Base-by-base conservation (phyloP, 1,140 invertebrate genomes). In the Tyrophagus putrescentiae region DNA sequence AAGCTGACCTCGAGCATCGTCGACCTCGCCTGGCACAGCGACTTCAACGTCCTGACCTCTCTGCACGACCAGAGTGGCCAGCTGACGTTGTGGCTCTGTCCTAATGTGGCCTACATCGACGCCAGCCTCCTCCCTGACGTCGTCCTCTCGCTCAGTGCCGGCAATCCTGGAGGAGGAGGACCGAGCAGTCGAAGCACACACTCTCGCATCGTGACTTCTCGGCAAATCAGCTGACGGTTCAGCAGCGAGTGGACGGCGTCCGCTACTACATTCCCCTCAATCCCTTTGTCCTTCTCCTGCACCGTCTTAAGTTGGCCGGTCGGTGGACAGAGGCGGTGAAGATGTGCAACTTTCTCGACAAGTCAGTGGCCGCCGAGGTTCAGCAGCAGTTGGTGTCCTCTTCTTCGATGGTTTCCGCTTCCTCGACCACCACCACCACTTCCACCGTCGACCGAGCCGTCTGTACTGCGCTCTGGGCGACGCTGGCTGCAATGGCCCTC, bases 401-500 rank as follows among this genome's bases (percentile, higher is more conserved):
- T n/a, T n/a, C n/a, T n/a, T n/a, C n/a, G n/a, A n/a, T n/a, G n/a
- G n/a, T n/a, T n/a, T n/a, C n/a, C n/a, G n/a, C n/a, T n/a, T n/a
- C n/a, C n/a, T n/a, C n/a, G n/a, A n/a, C n/a, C n/a, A n/a, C n/a
- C n/a, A n/a, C n/a, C n/a, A n/a, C n/a, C n/a, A n/a, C n/a, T n/a
- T n/a, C n/a, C n/a, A n/a, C 52, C n/a, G 25, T 54, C 75, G 85
- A 82, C 73, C 71, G 57, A 60, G 54, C 28, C 36, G 27, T 80
- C 79, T 85, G 89, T 67, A 82, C 85, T 64, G 80, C 79, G 33
- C 71, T 94, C 18, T 96, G 92, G 91, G 84, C 88, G 1, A 87
- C 85, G 67, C 75, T 95, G 62, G 91, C 90, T 3, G 85, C 85
- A 0, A 76, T 93, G 71, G 82, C 90, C 13, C 83, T 83, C 50